These are phyloP conservation scores for Gallinago nigripennis DNA, from an alignment of 2,797 vertebrate species.

Conservation along the genomic window DNA sequence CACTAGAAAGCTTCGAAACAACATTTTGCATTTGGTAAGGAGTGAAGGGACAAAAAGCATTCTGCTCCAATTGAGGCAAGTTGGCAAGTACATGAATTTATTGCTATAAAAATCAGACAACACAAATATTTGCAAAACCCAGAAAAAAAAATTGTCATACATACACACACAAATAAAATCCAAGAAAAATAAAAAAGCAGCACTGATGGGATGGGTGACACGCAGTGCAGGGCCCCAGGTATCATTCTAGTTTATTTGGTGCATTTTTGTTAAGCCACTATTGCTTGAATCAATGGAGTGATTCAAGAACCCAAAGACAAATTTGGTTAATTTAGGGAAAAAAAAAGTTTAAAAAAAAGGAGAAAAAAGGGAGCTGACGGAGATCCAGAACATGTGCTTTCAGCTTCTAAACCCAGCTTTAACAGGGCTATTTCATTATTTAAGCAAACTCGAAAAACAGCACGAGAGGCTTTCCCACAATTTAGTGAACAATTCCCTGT, in stretches of 20 bases:
- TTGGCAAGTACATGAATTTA: constrained; percentile 65
- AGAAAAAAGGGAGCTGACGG: constrained; percentile 57
- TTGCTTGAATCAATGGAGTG: constrained; percentile 72
- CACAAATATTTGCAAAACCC: constrained; percentile 28
- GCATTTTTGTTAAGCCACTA: background rate
- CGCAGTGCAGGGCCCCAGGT: constrained; percentile 35
- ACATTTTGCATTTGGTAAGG: background rate
- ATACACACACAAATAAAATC: background rate
- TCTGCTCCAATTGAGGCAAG: background rate
- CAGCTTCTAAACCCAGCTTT: background rate
- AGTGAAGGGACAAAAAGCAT: background rate
- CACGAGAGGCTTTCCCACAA: constrained; percentile 1
- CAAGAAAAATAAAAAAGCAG: constrained; percentile 15
- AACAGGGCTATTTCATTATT: background rate
- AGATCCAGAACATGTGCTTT: constrained; percentile 75
- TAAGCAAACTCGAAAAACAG: background rate
- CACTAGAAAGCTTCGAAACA: background rate
- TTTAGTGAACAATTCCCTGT: background rate
- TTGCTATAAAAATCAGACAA: background rate
- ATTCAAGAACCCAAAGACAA: constrained; percentile 76
- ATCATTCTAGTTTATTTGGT: background rate
- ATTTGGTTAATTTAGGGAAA: background rate
- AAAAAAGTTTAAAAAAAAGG: background rate
- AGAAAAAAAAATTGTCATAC: background rate
- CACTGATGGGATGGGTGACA: constrained; percentile 66